phyloP scores from a whole-genome alignment of 2,888 invertebrate species.

The Lepidochrysops patricia region DNA sequence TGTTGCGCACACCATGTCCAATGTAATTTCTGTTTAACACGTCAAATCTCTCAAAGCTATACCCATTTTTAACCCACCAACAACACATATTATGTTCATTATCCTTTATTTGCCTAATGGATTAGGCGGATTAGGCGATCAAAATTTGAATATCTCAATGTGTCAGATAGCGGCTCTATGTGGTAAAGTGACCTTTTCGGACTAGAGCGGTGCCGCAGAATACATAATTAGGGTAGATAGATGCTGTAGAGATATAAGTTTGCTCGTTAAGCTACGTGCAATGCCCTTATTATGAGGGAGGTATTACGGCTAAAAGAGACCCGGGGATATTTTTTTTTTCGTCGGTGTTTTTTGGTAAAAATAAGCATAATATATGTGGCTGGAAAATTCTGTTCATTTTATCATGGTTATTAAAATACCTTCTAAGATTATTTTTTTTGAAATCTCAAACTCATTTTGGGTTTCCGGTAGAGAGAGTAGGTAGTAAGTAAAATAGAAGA shows the following conservation, averaged over 20 bases:
- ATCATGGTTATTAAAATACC: too few species aligned
- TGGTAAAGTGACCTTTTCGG: not conserved
- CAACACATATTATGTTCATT: not conserved
- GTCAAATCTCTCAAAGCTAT: too few species aligned
- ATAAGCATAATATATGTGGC: too few species aligned
- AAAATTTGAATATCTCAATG: slow-evolving; percentile 6
- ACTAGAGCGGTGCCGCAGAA: not conserved
- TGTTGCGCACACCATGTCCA: too few species aligned
- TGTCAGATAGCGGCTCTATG: not conserved
- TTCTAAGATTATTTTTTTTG: too few species aligned
- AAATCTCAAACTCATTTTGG: too few species aligned
- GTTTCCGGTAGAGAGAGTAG: not conserved
- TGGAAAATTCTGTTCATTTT: too few species aligned
- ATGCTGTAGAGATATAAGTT: slow-evolving; percentile 3
- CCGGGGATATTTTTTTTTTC: not conserved
- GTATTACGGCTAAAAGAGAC: not conserved
- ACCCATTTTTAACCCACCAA: too few species aligned
- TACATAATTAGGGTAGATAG: slow-evolving; percentile 9
- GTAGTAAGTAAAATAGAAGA: too few species aligned
- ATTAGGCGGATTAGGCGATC: not conserved
- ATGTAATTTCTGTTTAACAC: too few species aligned
- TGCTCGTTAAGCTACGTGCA: slow-evolving; percentile 1
- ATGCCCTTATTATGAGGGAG: not conserved
- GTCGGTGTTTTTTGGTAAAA: not conserved
- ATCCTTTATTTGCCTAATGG: slow-evolving; percentile 1